phyloP scores from a whole-genome alignment of 2,888 invertebrate genomes.

The Rotaria macrura region DNA sequence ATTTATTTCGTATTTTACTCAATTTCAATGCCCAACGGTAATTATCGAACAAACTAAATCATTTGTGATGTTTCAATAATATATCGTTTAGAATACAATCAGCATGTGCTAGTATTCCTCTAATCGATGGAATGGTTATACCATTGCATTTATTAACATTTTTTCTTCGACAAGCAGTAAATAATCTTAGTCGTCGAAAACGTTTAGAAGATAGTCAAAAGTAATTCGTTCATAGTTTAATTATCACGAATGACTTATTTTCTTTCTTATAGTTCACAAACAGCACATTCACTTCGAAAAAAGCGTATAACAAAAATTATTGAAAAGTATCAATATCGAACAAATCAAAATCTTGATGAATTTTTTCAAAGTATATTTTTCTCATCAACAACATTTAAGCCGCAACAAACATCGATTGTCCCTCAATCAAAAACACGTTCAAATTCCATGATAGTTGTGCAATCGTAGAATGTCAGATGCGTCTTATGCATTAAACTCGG shows the following conservation, averaged over 20 bases:
- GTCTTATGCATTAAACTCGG: background rate
- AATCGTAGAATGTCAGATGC: conserved; percentile 12
- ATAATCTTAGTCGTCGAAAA: conserved; percentile 70
- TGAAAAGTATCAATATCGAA: conserved; percentile 64
- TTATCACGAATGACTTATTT: background rate
- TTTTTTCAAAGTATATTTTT: conserved; percentile 14
- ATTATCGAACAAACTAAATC: background rate
- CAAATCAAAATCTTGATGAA: conserved; percentile 40
- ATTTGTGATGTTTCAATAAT: background rate
- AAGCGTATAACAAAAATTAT: conserved; percentile 86
- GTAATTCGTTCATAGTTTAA: background rate
- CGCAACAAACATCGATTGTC: background rate
- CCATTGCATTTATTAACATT: conserved; percentile 68
- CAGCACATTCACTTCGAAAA: conserved; percentile 81
- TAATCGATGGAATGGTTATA: conserved; percentile 76
- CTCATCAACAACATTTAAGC: background rate
- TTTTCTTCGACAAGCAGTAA: conserved; percentile 72
- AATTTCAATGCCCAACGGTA: conserved; percentile 5
- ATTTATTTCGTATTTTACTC: background rate
- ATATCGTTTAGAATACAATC: conserved; percentile 35
- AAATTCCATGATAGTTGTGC: background rate
- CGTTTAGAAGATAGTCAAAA: conserved; percentile 57
- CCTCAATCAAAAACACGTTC: background rate
- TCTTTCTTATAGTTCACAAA: conserved; percentile 66
- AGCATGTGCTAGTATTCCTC: conserved; percentile 58